These are phyloP conservation scores for Nannoperca obscura DNA, from an alignment of 2,797 vertebrate species.

Conservation along the genomic window DNA sequence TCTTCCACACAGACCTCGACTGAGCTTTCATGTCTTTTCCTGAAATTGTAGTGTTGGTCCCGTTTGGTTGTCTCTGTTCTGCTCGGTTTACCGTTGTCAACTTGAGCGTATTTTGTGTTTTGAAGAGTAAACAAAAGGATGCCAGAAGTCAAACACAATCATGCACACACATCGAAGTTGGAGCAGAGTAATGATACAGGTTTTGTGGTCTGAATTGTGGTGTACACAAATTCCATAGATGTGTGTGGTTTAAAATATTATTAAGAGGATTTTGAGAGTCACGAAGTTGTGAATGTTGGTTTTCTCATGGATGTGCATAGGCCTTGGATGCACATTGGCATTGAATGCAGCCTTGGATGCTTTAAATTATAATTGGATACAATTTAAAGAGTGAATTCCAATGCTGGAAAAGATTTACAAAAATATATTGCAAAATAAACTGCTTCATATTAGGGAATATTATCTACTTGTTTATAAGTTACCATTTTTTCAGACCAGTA, in stretches of 20 bases:
- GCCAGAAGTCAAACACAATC: slow-evolving; percentile 51
- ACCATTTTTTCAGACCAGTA: background rate
- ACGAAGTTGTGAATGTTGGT: background rate
- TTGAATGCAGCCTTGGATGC: no score
- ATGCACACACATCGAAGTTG: slow-evolving; percentile 28
- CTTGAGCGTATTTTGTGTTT: slow-evolving; percentile 33
- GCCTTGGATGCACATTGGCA: no score
- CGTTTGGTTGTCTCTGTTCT: slow-evolving; percentile 29
- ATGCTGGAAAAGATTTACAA: no score
- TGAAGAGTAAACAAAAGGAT: slow-evolving; percentile 51
- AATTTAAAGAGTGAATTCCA: no score
- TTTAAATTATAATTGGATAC: no score
- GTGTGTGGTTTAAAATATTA: slow-evolving; percentile 29
- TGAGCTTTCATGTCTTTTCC: slow-evolving; percentile 43
- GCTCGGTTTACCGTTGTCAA: slow-evolving; percentile 48
- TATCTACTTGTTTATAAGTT: slow-evolving; percentile 3
- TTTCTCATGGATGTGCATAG: slow-evolving; percentile 11
- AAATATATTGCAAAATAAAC: background rate
- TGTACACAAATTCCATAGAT: slow-evolving; percentile 21
- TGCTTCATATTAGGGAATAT: background rate
- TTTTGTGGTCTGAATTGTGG: slow-evolving; percentile 26
- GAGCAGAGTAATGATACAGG: slow-evolving; percentile 24
- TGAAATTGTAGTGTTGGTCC: slow-evolving; percentile 11
- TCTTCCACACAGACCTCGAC: slow-evolving; percentile 39
- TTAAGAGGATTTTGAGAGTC: slow-evolving; percentile 11